A percentile compares a stretch with the other conserved stretches of the same genome.
phyloP scores from a whole-genome alignment of 2,888 invertebrate species.

The Aspidiotus destructor region DNA sequence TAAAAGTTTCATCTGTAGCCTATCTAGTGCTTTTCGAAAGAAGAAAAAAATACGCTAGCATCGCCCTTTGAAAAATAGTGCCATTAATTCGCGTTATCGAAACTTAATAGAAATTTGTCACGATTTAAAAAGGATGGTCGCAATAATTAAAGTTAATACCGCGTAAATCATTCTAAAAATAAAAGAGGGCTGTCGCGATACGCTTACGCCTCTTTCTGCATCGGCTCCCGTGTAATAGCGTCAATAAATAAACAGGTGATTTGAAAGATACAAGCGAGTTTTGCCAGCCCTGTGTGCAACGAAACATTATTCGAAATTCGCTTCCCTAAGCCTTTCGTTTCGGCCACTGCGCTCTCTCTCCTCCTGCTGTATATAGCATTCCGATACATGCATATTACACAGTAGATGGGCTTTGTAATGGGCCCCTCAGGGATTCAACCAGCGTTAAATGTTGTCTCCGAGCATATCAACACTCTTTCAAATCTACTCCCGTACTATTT shows the following conservation, averaged over 20 bases:
- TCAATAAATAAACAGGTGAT: constrained; percentile 17
- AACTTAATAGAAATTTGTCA: constrained; percentile 14
- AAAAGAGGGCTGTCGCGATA: constrained; percentile 9
- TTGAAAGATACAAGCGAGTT: neutral
- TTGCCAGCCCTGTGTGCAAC: too few relatives aligned
- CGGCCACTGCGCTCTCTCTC: neutral
- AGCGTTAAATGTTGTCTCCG: constrained; percentile 15
- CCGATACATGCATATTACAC: constrained; percentile 3
- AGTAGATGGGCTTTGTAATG: constrained; percentile 15
- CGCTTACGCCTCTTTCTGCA: neutral
- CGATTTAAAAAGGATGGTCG: neutral
- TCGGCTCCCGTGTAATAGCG: neutral
- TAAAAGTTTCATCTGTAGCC: too few relatives aligned
- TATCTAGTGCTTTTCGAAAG: too few relatives aligned
- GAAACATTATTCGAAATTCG: neutral
- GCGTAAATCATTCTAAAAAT: neutral
- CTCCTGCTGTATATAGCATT: neutral
- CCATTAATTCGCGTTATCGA: constrained; percentile 7
- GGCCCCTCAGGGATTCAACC: constrained; percentile 13
- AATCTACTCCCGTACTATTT: neutral
- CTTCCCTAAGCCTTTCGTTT: neutral
- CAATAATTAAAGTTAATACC: neutral
- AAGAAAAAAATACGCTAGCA: too few relatives aligned
- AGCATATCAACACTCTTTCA: constrained; percentile 9
- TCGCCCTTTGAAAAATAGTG: too few relatives aligned